Evolutionary conservation across 2,888 invertebrate genomes (phyloP).

Genomic region (Callyntrura sp.): DNA sequence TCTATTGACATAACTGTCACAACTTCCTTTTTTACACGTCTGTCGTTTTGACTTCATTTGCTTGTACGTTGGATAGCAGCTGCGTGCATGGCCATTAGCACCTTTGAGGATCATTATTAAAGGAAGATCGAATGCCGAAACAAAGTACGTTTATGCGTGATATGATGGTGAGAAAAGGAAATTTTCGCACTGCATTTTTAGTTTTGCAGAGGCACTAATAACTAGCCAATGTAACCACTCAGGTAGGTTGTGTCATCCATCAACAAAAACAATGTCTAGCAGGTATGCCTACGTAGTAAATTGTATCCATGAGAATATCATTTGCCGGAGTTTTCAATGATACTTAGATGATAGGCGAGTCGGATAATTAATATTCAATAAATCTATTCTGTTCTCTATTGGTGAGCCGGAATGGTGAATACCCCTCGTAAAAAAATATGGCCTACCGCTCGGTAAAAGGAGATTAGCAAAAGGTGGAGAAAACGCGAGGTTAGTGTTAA

Average conservation of each 20-base stretch:
- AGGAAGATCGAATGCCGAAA: not conserved
- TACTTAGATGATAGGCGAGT: not conserved
- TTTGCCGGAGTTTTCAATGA: not conserved
- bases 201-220: not conserved
- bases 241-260: not conserved
- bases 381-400: too few species aligned
- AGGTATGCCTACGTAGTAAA: not conserved
- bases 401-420: not conserved
- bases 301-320: not conserved
- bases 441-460: not conserved
- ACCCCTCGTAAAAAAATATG: not conserved
- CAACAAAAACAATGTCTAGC: not conserved
- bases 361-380: slow-evolving; percentile 33
- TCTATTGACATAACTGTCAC: slow-evolving; percentile 77
- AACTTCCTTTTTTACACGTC: slow-evolving; percentile 59
- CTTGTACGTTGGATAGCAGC: not conserved
- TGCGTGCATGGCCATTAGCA: not conserved
- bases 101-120: not conserved
- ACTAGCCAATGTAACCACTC: not conserved
- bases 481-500: not conserved
- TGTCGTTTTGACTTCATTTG: not conserved
- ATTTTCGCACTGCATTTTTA: not conserved
- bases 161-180: not conserved
- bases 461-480: slow-evolving; percentile 9
- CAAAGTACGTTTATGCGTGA: not conserved